These are phyloP conservation scores for Puma concolor DNA, from an alignment of 2,113 vertebrate species.

Conservation along the genomic window DNA sequence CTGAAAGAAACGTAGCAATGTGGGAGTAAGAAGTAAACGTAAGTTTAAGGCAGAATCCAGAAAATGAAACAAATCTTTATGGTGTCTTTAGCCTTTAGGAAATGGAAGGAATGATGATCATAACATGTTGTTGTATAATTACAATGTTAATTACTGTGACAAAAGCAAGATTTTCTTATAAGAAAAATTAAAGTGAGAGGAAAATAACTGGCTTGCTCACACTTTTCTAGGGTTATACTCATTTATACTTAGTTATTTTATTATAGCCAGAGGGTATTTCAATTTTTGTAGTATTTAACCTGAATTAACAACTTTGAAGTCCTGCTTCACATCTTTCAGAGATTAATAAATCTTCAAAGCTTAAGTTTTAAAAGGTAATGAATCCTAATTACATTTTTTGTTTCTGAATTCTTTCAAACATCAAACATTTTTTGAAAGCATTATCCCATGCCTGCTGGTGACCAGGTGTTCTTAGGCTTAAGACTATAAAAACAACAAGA, in stretches of 20 bases:
- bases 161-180: conserved; percentile 41
- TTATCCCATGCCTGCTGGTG: background rate
- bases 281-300: conserved; percentile 31
- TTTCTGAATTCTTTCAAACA: conserved; percentile 57
- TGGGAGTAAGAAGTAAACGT: background rate
- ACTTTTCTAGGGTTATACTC: background rate
- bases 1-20: background rate
- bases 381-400: conserved; percentile 59
- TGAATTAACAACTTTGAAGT: conserved; percentile 49
- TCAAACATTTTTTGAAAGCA: conserved; percentile 42
- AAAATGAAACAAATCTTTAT: background rate
- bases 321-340: conserved; percentile 48
- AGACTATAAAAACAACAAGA: conserved; percentile 29
- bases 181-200: background rate
- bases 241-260: conserved; percentile 47
- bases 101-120: background rate
- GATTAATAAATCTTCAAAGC: conserved; percentile 58
- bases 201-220: background rate
- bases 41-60: conserved; percentile 23
- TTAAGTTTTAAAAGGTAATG: background rate
- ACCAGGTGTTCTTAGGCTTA: conserved; percentile 35
- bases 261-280: conserved; percentile 2
- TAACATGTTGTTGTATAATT: background rate
- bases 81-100: background rate
- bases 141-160: background rate